phyloP scores from a whole-genome alignment of 2,113 vertebrate genomes.

The Chinchilla lanigera region DNA sequence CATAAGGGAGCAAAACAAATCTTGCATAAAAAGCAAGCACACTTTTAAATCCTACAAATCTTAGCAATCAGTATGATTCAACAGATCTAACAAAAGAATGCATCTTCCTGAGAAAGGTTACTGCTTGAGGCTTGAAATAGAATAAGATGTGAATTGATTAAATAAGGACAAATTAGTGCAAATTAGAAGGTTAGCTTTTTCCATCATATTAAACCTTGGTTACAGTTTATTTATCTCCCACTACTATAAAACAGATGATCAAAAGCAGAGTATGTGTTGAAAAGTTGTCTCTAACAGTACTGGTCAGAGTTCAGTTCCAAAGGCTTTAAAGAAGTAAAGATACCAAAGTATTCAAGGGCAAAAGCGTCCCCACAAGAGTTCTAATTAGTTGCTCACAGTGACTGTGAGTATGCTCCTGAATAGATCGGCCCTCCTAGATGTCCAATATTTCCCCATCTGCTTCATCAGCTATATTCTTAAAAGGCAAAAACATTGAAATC shows the following conservation, averaged over 20 bases:
- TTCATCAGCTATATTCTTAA: constrained; percentile 37
- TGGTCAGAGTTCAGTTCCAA: not conserved
- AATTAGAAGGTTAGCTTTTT: constrained; percentile 30
- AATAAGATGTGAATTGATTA: constrained; percentile 4
- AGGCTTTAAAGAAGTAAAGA: constrained; percentile 44
- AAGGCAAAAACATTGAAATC: not conserved
- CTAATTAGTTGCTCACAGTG: constrained; percentile 59
- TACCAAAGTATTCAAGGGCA: constrained; percentile 46
- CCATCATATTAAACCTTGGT: not conserved
- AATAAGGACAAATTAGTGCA: constrained; percentile 2
- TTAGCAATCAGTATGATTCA: constrained; percentile 14
- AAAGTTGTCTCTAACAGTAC: constrained; percentile 38
- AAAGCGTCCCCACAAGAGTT: not conserved
- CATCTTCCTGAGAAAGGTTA: constrained; percentile 17
- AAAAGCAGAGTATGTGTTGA: not conserved
- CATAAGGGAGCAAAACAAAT: not conserved
- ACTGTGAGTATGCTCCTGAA: constrained; percentile 12
- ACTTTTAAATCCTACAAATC: constrained; percentile 18
- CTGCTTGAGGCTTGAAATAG: constrained; percentile 33
- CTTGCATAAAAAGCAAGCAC: not conserved
- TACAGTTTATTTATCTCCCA: not conserved
- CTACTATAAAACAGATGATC: not conserved
- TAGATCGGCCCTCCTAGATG: constrained; percentile 55
- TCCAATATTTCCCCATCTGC: constrained; percentile 44
- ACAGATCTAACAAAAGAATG: not conserved